Evolutionary conservation across 2,888 invertebrate genomes (phyloP), one percentile per base, ranked within the genome.

Genomic region (Malacosoma neustria): DNA sequence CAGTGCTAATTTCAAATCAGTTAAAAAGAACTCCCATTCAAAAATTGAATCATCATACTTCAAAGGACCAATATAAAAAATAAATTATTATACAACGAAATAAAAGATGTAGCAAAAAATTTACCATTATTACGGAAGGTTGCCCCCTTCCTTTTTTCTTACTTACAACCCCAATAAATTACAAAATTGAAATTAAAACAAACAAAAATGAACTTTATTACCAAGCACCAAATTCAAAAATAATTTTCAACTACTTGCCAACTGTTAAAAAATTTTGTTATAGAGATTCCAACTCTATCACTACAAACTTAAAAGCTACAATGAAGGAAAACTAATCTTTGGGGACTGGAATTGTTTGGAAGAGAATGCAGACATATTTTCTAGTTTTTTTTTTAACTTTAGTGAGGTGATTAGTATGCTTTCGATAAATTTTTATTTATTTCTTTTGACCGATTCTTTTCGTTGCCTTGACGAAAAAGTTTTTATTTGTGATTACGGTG

Each of bases 321-420:
- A 22, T 3, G 5, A 7, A 22, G 5, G 22, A 22, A 22, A 5
- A 6, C 9, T 7, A 22, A 22, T 4, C 22, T 22, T 22, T 22
- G 22, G 5, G 22, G 22, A 5, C 9, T 22, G 15, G 22, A 30
- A 15, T 30, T n/a, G 22, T 29, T 14, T 33, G 15, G 32, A 30
- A 3, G 30, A 31, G 7, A 31, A 31, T 36, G 40, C 30, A 40
- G 40, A 40, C 40, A 40, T 40, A 13, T 37, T 39, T 35, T 38
- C 22, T 22, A 22, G 30, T 34, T 39, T 40, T 31, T 40, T 33
- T 40, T 14, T 13, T 5, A 11, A 29, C 13, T 1, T 15, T 34
- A 34, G 34, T 29, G 34, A 34, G 22, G 34, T 13, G 11, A 29
- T 13, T 9, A 9, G 2, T 9, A 3, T n/a, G 5, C 4, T 29